Conservation (phyloP, 2,113 vertebrate genomes). For the Gallinago undulata region DNA sequence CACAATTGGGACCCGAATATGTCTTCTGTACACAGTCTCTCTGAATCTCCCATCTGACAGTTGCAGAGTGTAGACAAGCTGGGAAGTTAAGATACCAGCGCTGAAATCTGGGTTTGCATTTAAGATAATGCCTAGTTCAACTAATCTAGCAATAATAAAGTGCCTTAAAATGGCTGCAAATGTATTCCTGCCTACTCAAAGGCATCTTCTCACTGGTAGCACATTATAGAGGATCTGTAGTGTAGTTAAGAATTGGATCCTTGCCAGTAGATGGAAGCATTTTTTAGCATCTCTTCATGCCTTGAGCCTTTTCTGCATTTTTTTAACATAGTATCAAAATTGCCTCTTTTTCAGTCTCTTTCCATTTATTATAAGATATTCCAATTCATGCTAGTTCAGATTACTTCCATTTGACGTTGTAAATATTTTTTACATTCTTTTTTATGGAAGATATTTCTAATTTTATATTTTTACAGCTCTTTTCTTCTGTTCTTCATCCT, state of each 20-base stretch:
- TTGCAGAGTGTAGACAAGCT: background rate
- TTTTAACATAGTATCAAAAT: conserved; percentile 46
- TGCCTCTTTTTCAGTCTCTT: conserved; percentile 44
- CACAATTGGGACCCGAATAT: background rate
- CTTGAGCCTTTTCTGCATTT: background rate
- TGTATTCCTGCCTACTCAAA: conserved; percentile 59
- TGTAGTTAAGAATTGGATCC: conserved; percentile 28
- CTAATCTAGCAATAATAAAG: conserved; percentile 1
- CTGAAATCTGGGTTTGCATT: background rate
- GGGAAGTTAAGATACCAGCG: background rate
- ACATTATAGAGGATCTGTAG: conserved; percentile 26
- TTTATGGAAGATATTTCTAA: background rate
- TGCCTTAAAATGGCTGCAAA: conserved; percentile 62
- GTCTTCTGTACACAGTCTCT: background rate
- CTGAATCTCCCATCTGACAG: background rate
- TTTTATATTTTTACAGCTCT: background rate
- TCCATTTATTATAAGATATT: conserved; percentile 19
- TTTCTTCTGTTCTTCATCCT: conserved; percentile 3
- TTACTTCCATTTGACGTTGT: conserved; percentile 44
- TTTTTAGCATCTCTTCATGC: conserved; percentile 56
- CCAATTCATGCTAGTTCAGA: conserved; percentile 7
- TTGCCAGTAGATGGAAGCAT: conserved; percentile 46
- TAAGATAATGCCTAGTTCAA: background rate
- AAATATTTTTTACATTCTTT: conserved; percentile 33
- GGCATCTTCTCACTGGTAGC: conserved; percentile 31